phyloP scores from a whole-genome alignment of 2,113 vertebrate genomes.

The Lasiurus cinereus region DNA sequence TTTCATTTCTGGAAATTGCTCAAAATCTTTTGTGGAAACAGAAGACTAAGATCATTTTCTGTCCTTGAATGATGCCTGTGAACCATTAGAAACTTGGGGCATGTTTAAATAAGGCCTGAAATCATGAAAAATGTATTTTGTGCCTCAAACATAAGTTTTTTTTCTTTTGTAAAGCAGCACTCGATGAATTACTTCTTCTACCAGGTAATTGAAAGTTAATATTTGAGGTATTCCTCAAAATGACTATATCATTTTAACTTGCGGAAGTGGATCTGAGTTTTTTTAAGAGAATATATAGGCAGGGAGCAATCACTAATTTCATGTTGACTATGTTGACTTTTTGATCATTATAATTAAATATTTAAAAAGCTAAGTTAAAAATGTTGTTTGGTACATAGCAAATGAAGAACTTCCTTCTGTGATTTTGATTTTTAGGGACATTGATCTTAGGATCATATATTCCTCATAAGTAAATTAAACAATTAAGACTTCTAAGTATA shows the following conservation, averaged over 20 bases:
- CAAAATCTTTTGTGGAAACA: conserved; percentile 43
- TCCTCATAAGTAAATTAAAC: conserved; percentile 9
- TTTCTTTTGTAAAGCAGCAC: conserved; percentile 16
- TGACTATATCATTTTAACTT: not conserved
- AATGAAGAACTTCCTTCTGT: not conserved
- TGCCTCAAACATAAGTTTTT: not conserved
- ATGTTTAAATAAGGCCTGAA: conserved; percentile 17
- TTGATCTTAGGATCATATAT: not conserved
- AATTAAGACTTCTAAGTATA: not conserved
- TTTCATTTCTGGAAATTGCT: conserved; percentile 75
- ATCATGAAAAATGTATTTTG: not conserved
- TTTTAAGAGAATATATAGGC: not conserved
- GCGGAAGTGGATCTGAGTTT: not conserved
- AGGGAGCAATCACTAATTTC: not conserved
- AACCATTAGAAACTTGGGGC: not conserved
- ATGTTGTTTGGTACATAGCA: not conserved
- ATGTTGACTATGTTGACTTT: not conserved
- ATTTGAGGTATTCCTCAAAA: not conserved
- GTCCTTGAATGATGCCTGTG: not conserved
- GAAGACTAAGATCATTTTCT: conserved; percentile 31
- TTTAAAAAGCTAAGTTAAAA: not conserved
- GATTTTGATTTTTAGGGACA: not conserved
- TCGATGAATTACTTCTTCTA: not conserved
- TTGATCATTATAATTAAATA: conserved; percentile 7
- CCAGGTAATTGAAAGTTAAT: not conserved